Base-by-base conservation (phyloP, 2,113 vertebrate species). In the Notothenia rossii region DNA sequence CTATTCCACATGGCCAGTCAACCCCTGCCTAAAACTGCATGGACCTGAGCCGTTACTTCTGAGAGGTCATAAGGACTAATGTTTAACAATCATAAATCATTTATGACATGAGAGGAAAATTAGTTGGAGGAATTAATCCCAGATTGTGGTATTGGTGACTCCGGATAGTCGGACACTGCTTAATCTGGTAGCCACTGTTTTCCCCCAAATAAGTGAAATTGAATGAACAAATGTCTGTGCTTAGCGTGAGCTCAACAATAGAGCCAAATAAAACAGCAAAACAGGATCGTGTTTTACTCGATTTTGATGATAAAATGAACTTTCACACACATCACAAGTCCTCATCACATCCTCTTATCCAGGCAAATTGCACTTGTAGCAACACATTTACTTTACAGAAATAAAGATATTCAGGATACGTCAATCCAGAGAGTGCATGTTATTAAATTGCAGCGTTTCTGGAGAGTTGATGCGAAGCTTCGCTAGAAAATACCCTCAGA, bases 141-240 rank as follows among this genome's bases (percentile, higher is more conserved):
- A 54, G 36, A 55, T 54, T 54, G 2, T 73, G 22, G 18, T 53
- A 12, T 58, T 74, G 49, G 51, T n/a, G 65, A 58, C 59, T 74
- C 70, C 58, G 29, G 14, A 63, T 10, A 15, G n/a, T 40, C 14
- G 59, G 17, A 62, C 5, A 13, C 62, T 49, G 18, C 51, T 48
- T 13, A 43, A 1, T 61, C 13, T 45, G 18, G 8, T 51, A 11
- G 48, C 15, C 7, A 50, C 69, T 20, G 68, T 58, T 25, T 6
- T 10, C 20, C 20, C 7, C 18, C n/a, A 11, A 7, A 43, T 46
- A 48, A 65, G 12, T 7, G 15, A 1, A 48, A 20, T 2, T 29
- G 7, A 20, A 18, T 7, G 1, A 79, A 14, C 3, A 15, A n/a
- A 33, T 7, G 8, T 20, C 11, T 29, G 45, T 53, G 36, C n/a